A percentile compares a stretch with the other conserved stretches of the same genome.
These are phyloP conservation scores for Parascotia fuliginaria DNA, from an alignment of 2,888 invertebrate species.

Conservation along the genomic window DNA sequence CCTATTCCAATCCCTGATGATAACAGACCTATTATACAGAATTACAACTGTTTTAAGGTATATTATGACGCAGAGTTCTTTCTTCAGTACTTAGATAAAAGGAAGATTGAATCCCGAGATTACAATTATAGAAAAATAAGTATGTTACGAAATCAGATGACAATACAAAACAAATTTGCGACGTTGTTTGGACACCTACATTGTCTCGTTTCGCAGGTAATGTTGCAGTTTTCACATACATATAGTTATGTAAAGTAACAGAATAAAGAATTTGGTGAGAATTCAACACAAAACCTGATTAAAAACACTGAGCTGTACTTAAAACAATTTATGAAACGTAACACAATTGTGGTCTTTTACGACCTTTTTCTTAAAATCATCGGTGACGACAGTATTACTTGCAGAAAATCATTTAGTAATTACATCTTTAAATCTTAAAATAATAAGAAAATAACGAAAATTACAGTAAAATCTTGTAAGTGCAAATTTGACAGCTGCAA, in stretches of 20 bases:
- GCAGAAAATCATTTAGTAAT: conserved; percentile 8
- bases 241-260: conserved; percentile 8
- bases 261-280: conserved; percentile 7
- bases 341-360: conserved; percentile 16
- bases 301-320: conserved; percentile 18
- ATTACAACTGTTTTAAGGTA: too few relatives aligned
- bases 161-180: background rate
- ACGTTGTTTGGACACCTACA: background rate
- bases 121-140: background rate
- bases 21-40: too few relatives aligned
- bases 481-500: conserved; percentile 70
- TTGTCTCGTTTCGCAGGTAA: background rate
- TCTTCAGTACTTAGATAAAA: too few relatives aligned
- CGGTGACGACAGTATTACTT: background rate
- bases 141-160: conserved; percentile 1
- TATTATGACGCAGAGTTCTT: too few relatives aligned
- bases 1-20: too few relatives aligned
- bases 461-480: conserved; percentile 49
- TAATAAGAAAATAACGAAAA: conserved; percentile 35
- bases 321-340: conserved; percentile 16
- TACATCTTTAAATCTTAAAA: conserved; percentile 34
- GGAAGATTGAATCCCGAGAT: background rate
- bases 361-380: conserved; percentile 8
- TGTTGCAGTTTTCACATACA: conserved; percentile 3
- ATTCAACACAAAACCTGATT: conserved; percentile 26